These are phyloP conservation scores for Euglossa dilemma DNA, from an alignment of 1,140 invertebrate genomes.

Conservation along the genomic window DNA sequence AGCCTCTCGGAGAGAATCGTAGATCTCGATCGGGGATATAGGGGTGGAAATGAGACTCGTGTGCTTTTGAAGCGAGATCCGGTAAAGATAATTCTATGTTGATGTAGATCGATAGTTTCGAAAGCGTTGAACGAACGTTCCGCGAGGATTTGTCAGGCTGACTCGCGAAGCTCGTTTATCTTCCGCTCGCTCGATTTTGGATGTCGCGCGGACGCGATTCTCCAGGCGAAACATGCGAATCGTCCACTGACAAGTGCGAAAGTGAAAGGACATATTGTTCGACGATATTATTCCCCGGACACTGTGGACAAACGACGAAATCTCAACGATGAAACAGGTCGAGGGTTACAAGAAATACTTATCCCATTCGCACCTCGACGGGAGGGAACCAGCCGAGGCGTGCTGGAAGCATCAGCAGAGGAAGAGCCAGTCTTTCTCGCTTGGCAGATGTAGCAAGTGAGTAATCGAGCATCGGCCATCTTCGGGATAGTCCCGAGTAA, in stretches of 20 bases:
- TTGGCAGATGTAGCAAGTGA: slow-evolving; percentile 56
- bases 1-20: not conserved
- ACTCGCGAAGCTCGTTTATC: not conserved
- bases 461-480: not conserved
- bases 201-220: not conserved
- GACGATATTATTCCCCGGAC: not conserved
- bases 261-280: not conserved
- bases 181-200: not conserved
- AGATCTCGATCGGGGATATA: not conserved
- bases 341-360: slow-evolving; percentile 54
- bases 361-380: slow-evolving; percentile 36
- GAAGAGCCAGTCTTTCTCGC: slow-evolving; percentile 24
- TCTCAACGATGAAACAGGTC: slow-evolving; percentile 60
- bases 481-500: not conserved
- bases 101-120: not conserved
- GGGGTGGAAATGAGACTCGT: not conserved
- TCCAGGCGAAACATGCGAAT: not conserved
- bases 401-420: slow-evolving; percentile 59
- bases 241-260: not conserved
- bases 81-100: not conserved
- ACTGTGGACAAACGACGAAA: not conserved
- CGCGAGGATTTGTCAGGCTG: not conserved
- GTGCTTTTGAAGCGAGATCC: not conserved
- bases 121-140: not conserved
- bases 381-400: slow-evolving; percentile 41